Base-by-base conservation (phyloP, 2,888 invertebrate species). In the Cotesia congregata region DNA sequence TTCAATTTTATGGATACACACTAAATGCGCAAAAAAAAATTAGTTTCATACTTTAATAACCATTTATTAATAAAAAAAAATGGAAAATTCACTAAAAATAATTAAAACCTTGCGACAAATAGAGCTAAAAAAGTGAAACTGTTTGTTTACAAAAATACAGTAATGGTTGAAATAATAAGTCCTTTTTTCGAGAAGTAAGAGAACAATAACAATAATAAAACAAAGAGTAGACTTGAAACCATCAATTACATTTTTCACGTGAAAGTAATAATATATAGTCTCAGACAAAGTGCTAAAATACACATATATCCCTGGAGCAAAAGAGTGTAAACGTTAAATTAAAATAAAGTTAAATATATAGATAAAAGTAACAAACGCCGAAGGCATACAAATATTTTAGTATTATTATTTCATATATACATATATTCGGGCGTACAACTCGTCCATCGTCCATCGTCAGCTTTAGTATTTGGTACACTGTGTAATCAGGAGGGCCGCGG, bases 281-380 rank as follows among this genome's bases (percentile, higher is more conserved):
- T 64, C 65, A 38, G 39, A 61, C 61, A 67, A 76, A 72, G 76
- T 76, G 72, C 67, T 72, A 76, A 76, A 75, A 65, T 67, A 67
- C 67, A 59, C 38, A 30, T 72, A 67, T 15, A 38, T 20, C 39
- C 68, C 70, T 59, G 40, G 68, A 74, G 61, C 76, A 76, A 67
- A 67, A 68, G 59, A 20, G 76, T 79, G 81, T 83, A 86, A 86
- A 85, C 84, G 86, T 87, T 87, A 87, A 87, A 86, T 88, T 86
- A 87, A 88, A 88, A 87, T 85, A 88, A 87, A 87, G 85, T 82
- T 80, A 82, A 82, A 81, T 83, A 83, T 84, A 82, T 50, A 50
- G 83, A 79, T 77, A 64, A 72, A 67, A 67, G 72, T 67, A 76
- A 50, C 67, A 61, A 39, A 20, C 72, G 60, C 76, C 67, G 65